phyloP scores from a whole-genome alignment of 2,888 invertebrate species.

The Leptopilina drosophilae region DNA sequence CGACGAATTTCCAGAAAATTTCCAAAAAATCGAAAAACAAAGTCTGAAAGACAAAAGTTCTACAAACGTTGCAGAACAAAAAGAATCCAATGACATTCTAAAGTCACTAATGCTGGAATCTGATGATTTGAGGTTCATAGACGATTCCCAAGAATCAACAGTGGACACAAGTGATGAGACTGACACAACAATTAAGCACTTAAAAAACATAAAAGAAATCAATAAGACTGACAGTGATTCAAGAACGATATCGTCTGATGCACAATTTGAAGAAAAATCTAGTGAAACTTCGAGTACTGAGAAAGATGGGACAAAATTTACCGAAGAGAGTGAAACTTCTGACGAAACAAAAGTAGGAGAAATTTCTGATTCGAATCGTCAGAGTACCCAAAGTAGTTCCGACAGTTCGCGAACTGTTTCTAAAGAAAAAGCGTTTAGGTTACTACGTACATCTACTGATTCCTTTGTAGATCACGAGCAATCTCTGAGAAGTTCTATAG shows the following conservation, averaged over 20 bases:
- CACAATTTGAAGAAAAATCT: background rate
- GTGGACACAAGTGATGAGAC: slow-evolving; percentile 9
- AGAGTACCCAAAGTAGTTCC: background rate
- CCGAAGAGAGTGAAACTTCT: background rate
- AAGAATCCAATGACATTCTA: background rate
- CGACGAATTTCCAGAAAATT: background rate
- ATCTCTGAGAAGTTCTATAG: background rate
- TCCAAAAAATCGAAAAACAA: too few species aligned
- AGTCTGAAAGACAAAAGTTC: too few species aligned
- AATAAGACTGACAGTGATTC: background rate
- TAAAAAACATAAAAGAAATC: background rate
- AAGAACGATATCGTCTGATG: background rate
- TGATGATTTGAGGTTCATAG: background rate
- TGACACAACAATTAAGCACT: background rate
- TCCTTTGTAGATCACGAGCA: background rate
- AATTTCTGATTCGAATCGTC: background rate
- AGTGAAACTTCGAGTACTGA: background rate
- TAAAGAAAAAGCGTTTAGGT: background rate
- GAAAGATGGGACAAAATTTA: background rate
- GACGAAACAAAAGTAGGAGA: background rate
- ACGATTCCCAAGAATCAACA: slow-evolving; percentile 1
- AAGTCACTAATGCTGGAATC: background rate
- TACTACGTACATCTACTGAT: slow-evolving; percentile 24
- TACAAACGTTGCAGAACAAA: background rate
- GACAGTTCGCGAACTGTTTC: background rate